A percentile compares a stretch with the other conserved stretches of the same genome.
Conservation (phyloP, 2,888 invertebrate genomes). For the Tenthredo distinguenda region DNA sequence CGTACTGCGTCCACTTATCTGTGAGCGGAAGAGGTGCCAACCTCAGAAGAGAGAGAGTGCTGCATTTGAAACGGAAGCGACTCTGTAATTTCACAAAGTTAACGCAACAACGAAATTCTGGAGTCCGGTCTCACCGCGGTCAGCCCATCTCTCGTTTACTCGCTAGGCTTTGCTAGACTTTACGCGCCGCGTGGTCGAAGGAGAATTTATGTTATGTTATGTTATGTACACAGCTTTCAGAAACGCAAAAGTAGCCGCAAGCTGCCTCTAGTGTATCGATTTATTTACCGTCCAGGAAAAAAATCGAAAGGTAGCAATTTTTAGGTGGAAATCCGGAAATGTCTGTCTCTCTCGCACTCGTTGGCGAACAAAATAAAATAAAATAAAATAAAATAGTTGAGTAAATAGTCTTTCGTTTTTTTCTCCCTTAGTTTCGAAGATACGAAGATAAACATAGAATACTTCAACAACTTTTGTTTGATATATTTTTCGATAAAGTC, state of each 20-base stretch:
- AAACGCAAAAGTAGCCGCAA: not conserved
- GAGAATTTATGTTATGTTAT: not conserved
- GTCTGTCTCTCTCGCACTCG: too few relatives aligned
- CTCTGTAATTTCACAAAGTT: conserved; percentile 44
- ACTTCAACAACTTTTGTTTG: too few relatives aligned
- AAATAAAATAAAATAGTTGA: too few relatives aligned
- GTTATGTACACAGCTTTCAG: not conserved
- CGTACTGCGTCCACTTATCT: conserved; percentile 42
- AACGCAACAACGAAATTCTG: conserved; percentile 36
- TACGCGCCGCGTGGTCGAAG: not conserved
- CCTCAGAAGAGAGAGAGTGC: not conserved
- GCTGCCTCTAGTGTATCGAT: not conserved
- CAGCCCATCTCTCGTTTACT: conserved; percentile 39
- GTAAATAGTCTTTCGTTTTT: too few relatives aligned
- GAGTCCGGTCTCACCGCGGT: conserved; percentile 31
- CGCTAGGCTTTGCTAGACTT: not conserved
- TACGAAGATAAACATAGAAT: too few relatives aligned
- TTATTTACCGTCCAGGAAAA: too few relatives aligned
- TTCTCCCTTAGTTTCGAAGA: too few relatives aligned
- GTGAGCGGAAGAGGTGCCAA: conserved; percentile 10
- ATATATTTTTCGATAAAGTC: too few relatives aligned
- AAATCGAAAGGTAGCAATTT: too few relatives aligned
- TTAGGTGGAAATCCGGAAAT: too few relatives aligned
- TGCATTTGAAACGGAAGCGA: conserved; percentile 33
- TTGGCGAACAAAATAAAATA: too few relatives aligned